Percentiles rank a stretch among this genome's conserved stretches.
Conservation (phyloP, 2,888 invertebrate genomes). For the Abrostola triplasia region DNA sequence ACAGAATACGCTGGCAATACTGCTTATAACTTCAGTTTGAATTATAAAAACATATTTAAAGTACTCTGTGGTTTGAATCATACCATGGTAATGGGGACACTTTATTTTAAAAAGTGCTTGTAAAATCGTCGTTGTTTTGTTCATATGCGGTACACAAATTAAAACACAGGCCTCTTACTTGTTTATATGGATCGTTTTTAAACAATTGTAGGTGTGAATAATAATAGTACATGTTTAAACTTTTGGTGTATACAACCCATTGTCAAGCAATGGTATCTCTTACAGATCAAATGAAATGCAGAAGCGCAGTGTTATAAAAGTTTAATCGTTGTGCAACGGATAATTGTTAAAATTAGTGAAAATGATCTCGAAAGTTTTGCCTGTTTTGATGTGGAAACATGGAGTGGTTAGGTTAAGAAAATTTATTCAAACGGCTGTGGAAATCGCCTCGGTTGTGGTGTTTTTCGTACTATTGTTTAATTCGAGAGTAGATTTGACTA, state of each 20-base stretch:
- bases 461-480: conserved; percentile 29
- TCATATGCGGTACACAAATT: background rate
- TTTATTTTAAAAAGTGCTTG: background rate
- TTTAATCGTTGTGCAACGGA: conserved; percentile 8
- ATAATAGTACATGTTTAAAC: conserved; percentile 21
- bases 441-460: conserved; percentile 16
- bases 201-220: conserved; percentile 20
- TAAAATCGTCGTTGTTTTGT: conserved; percentile 1
- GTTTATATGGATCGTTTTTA: conserved; percentile 10
- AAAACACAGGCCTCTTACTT: conserved; percentile 2
- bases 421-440: conserved; percentile 25
- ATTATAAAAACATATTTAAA: too few species aligned
- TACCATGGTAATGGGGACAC: background rate
- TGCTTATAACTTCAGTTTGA: too few species aligned
- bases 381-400: conserved; percentile 69
- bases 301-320: conserved; percentile 7
- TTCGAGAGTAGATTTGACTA: conserved; percentile 1
- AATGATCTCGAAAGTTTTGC: conserved; percentile 39
- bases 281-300: conserved; percentile 13
- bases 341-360: conserved; percentile 17
- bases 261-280: conserved; percentile 12
- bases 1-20: too few species aligned
- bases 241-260: conserved; percentile 18
- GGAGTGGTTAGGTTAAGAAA: conserved; percentile 56
- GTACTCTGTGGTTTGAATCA: background rate